Conservation (phyloP, 2,888 invertebrate genomes). For the Drosophila kuntzei region DNA sequence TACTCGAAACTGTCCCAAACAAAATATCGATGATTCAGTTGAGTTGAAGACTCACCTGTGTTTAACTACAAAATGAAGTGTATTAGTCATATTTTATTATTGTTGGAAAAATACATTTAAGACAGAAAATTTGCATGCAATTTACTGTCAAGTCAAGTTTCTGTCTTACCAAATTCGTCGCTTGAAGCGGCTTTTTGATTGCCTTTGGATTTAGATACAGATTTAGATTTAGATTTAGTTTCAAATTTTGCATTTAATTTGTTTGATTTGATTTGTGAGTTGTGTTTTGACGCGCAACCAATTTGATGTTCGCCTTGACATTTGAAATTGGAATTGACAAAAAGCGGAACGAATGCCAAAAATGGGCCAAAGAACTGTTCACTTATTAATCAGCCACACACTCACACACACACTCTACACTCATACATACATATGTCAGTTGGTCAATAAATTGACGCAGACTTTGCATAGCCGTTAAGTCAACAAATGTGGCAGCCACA, state of each 20-base stretch:
- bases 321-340: slow-evolving; percentile 25
- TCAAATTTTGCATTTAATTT: slow-evolving; percentile 22
- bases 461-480: slow-evolving; percentile 77
- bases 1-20: slow-evolving; percentile 7
- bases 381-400: slow-evolving; percentile 55
- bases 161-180: slow-evolving; percentile 49
- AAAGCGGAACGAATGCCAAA: slow-evolving; percentile 11
- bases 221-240: slow-evolving; percentile 22
- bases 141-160: slow-evolving; percentile 24
- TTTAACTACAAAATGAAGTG: neutral
- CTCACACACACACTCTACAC: slow-evolving; percentile 9
- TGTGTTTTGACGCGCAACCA: slow-evolving; percentile 25
- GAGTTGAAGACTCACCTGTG: neutral
- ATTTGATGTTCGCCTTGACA: slow-evolving; percentile 52
- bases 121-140: slow-evolving; percentile 48
- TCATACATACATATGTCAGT: slow-evolving; percentile 26
- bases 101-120: slow-evolving; percentile 5
- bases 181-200: slow-evolving; percentile 52
- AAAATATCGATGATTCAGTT: slow-evolving; percentile 33
- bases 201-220: slow-evolving; percentile 18
- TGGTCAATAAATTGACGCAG: slow-evolving; percentile 70
- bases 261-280: slow-evolving; percentile 54
- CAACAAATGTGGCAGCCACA: slow-evolving; percentile 58
- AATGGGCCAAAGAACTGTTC: slow-evolving; percentile 25
- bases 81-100: slow-evolving; percentile 41